Percentiles rank a stretch among this genome's conserved stretches.
Evolutionary conservation across 2,113 vertebrate genomes (phyloP).

Genomic region (Notarius quadriscutis): DNA sequence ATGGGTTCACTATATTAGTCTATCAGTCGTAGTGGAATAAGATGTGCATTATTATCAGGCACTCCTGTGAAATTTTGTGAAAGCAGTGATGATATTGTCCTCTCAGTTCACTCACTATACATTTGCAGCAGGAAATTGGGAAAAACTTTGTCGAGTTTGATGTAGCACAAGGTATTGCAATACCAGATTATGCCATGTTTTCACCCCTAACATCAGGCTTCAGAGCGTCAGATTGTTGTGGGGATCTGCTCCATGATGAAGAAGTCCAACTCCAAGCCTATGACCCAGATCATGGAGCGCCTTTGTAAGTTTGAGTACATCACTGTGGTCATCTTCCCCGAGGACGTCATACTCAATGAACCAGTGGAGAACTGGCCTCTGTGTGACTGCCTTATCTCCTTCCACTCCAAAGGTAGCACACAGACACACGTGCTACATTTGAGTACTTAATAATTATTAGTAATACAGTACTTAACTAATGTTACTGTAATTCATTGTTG

Average conservation of each 20-base stretch:
- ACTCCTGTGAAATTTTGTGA: not conserved
- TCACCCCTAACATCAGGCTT: conserved; percentile 68
- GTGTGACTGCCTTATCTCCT: conserved; percentile 95
- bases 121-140: not conserved
- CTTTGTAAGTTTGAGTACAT: conserved; percentile 98
- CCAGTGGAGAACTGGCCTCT: conserved; percentile 94
- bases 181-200: not conserved
- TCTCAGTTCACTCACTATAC: not conserved
- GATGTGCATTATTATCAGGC: not conserved
- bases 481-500: not conserved
- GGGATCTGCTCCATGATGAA: conserved; percentile 98
- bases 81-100: not conserved
- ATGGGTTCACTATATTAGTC: not conserved
- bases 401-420: conserved; percentile 93
- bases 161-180: not conserved
- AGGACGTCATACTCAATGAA: conserved; percentile 92
- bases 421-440: not conserved
- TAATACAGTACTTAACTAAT: not conserved
- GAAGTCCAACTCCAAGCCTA: conserved; percentile 97
- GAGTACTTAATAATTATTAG: not conserved
- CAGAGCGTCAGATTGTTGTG: conserved; percentile 93
- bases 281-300: conserved; percentile 95
- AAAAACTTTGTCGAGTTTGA: not conserved
- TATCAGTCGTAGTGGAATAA: not conserved
- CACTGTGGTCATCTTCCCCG: conserved; percentile 91